Conservation (phyloP, 2,888 invertebrate species). For the Sinopyrophorus schimmeli region DNA sequence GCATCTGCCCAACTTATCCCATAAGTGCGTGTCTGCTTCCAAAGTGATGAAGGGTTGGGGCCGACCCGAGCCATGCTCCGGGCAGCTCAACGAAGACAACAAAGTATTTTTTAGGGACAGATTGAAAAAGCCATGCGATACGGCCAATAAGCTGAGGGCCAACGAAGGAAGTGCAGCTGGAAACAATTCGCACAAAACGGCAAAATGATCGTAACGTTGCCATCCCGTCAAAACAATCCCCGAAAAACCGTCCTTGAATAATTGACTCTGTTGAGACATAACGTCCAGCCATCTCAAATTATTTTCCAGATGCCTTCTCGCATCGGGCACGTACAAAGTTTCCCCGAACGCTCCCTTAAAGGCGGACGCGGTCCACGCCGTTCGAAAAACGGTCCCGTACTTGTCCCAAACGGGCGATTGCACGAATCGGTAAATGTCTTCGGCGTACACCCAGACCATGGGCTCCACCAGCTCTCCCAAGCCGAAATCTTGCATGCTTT, state of each 20-base stretch:
- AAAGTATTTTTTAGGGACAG: slow-evolving; percentile 56
- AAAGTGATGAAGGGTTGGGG: slow-evolving; percentile 60
- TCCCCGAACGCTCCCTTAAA: slow-evolving; percentile 79
- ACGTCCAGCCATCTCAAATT: slow-evolving; percentile 71
- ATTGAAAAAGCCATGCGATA: slow-evolving; percentile 65
- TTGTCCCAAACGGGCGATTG: slow-evolving; percentile 65
- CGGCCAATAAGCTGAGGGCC: slow-evolving; percentile 63
- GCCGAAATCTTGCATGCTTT: slow-evolving; percentile 63
- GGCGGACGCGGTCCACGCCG: slow-evolving; percentile 74
- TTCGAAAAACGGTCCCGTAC: slow-evolving; percentile 67
- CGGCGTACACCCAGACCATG: slow-evolving; percentile 82
- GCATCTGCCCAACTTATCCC: slow-evolving; percentile 65
- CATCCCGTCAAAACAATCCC: slow-evolving; percentile 64
- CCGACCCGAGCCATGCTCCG: slow-evolving; percentile 47
- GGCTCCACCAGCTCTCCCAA: slow-evolving; percentile 72
- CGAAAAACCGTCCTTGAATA: slow-evolving; percentile 58
- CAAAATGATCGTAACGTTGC: slow-evolving; percentile 72
- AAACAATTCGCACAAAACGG: slow-evolving; percentile 68
- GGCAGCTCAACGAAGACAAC: slow-evolving; percentile 61
- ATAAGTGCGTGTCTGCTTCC: slow-evolving; percentile 64
- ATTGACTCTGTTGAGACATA: slow-evolving; percentile 62
- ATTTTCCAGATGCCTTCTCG: slow-evolving; percentile 70
- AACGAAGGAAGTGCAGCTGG: slow-evolving; percentile 69
- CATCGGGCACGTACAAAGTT: slow-evolving; percentile 67
- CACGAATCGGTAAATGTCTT: slow-evolving; percentile 64